phyloP scores from a whole-genome alignment of 1,140 invertebrate species.

The Drosophila mauritiana region DNA sequence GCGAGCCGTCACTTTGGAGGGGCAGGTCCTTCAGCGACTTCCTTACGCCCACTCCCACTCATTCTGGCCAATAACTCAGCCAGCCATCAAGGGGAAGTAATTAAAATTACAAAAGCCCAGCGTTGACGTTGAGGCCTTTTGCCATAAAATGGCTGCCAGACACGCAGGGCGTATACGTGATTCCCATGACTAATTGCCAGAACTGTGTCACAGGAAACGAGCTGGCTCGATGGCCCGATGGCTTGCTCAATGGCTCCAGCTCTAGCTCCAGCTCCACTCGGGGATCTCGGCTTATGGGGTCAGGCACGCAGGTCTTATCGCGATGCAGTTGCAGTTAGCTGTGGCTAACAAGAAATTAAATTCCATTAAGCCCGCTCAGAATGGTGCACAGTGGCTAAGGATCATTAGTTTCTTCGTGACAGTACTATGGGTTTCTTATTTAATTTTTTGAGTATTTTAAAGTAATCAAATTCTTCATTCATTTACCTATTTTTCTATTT shows the following conservation, averaged over 20 bases:
- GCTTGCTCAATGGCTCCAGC: neutral
- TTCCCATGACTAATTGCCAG: constrained; percentile 81
- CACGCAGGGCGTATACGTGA: constrained; percentile 78
- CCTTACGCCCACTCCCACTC: constrained; percentile 5
- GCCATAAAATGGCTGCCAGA: constrained; percentile 70
- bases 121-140: constrained; percentile 65
- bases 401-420: neutral
- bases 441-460: too few relatives aligned
- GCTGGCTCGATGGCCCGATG: constrained; percentile 1
- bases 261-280: constrained; percentile 7
- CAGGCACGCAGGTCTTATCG: constrained; percentile 74
- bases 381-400: constrained; percentile 27
- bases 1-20: constrained; percentile 47
- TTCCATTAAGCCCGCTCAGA: constrained; percentile 65
- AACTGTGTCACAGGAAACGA: constrained; percentile 81
- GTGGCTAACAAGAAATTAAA: constrained; percentile 81
- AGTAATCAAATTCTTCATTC: too few relatives aligned
- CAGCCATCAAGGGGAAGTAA: constrained; percentile 66
- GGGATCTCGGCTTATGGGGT: constrained; percentile 54
- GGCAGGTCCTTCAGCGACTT: constrained; percentile 31
- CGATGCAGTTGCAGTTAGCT: constrained; percentile 74
- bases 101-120: constrained; percentile 76
- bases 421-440: neutral
- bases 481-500: too few relatives aligned
- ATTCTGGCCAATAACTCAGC: constrained; percentile 48